phyloP scores from a whole-genome alignment of 2,113 vertebrate species.

The Psilopogon haemacephalus region DNA sequence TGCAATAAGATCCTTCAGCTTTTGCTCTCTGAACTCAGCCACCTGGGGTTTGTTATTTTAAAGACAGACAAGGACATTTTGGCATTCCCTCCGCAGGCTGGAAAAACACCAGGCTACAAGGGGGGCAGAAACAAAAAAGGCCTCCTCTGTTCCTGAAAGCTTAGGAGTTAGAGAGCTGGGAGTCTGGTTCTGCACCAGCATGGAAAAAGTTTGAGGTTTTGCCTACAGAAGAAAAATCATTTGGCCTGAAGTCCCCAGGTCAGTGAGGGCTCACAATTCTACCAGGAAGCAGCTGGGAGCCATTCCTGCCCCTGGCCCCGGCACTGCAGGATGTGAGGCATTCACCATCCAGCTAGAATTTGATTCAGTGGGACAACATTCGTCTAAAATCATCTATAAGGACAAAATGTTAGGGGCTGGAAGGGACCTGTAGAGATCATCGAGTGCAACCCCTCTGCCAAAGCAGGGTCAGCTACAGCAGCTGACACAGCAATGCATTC shows the following conservation, averaged over 20 bases:
- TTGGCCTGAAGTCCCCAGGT: not conserved
- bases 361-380: not conserved
- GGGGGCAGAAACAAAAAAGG: constrained; percentile 15
- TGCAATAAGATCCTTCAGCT: constrained; percentile 66
- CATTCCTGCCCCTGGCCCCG: not conserved
- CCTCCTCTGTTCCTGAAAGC: not conserved
- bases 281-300: constrained; percentile 51
- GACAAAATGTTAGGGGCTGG: too few relatives aligned
- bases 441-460: too few relatives aligned
- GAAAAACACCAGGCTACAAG: constrained; percentile 62
- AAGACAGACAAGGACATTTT: constrained; percentile 39
- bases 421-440: too few relatives aligned
- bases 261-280: not conserved
- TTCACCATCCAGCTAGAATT: not conserved
- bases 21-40: constrained; percentile 70
- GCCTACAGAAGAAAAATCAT: not conserved
- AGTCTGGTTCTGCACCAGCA: not conserved
- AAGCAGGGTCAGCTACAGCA: too few relatives aligned
- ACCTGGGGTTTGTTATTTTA: constrained; percentile 74
- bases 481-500: too few relatives aligned
- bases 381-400: not conserved
- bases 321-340: not conserved
- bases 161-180: not conserved
- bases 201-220: accelerated
- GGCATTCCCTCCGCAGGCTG: constrained; percentile 53